Evolutionary conservation across 2,797 vertebrate genomes (phyloP), one percentile per base, ranked within the genome.

Genomic region (Enteromius unitaeniatus): DNA sequence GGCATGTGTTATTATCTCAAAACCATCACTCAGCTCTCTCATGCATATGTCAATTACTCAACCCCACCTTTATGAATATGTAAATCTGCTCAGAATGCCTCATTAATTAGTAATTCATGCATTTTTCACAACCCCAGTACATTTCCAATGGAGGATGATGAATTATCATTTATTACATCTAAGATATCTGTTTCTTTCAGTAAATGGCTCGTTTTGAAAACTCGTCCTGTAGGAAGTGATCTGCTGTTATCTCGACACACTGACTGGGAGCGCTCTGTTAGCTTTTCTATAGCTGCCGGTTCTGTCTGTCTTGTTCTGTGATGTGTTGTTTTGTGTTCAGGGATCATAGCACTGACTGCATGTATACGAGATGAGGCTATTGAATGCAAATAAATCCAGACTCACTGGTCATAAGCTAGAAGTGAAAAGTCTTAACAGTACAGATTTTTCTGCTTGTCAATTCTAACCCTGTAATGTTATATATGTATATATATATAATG

Each of bases 51-150:
- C 94, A 94, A 95, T 95, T 93, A 94, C 94, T 92, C 89, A 89
- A 86, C 90, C 90, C 95, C 94, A 95, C 95, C 95, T 95, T 95
- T 95, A 95, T 95, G 93, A 95, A 95, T 95, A 95, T 96, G 95
- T 93, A 95, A 95, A 95, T 95, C 89, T 91, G 90, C 89, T 90
- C 84, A 94, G 93, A 95, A 95, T 95, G 94, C 92, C 92, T 95
- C 94, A 95, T 95, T 96, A 95, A 95, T 95, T 95, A 94, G 94
- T 94, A 94, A 95, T 95, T 95, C 93, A 93, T 95, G 93, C 93
- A 94, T 94, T 95, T 96, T 94, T 94, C 93, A 95, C 92, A 89
- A 93, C 88, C 91, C 90, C 88, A 90, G 93, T 92, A 94, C 92
- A 92, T 93, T 93, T 93, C 91, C 86, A 91, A 91, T 93, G 92